A percentile compares a stretch with the other conserved stretches of the same genome.
These are phyloP conservation scores for Xestobium rufovillosum DNA, from an alignment of 2,888 invertebrate species.

Conservation along the genomic window DNA sequence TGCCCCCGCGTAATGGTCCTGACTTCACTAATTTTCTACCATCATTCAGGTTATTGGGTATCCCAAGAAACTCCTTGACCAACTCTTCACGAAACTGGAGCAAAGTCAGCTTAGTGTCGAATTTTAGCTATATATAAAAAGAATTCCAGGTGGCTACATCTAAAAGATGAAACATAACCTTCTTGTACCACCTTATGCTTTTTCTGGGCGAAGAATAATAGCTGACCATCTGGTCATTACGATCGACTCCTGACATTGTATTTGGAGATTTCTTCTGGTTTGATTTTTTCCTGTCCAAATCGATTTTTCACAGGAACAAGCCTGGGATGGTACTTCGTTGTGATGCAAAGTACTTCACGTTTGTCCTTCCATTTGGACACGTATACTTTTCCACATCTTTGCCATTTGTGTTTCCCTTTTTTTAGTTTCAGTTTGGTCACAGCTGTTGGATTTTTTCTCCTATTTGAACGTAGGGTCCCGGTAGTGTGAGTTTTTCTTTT, in stretches of 20 bases:
- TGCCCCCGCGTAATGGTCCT: no score
- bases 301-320: slow-evolving; percentile 8
- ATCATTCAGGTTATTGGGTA: no score
- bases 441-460: slow-evolving; percentile 23
- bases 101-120: no score
- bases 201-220: slow-evolving; percentile 10
- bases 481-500: slow-evolving; percentile 18
- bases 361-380: slow-evolving; percentile 19
- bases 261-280: slow-evolving; percentile 8
- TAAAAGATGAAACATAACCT: slow-evolving; percentile 12
- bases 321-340: slow-evolving; percentile 15
- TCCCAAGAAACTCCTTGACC: no score
- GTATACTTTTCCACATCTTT: slow-evolving; percentile 4
- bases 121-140: no score
- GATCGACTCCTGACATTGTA: slow-evolving; percentile 15
- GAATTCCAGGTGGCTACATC: no score
- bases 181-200: slow-evolving; percentile 5
- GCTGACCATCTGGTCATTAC: slow-evolving; percentile 9
- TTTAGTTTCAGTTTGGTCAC: no score
- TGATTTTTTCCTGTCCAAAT: slow-evolving; percentile 6
- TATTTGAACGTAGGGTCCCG: slow-evolving; percentile 24
- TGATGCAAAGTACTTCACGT: no score
- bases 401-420: slow-evolving; percentile 2
- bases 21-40: no score
- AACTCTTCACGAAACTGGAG: no score